phyloP scores from a whole-genome alignment of 2,888 invertebrate genomes.

The Dryobota labecula region DNA sequence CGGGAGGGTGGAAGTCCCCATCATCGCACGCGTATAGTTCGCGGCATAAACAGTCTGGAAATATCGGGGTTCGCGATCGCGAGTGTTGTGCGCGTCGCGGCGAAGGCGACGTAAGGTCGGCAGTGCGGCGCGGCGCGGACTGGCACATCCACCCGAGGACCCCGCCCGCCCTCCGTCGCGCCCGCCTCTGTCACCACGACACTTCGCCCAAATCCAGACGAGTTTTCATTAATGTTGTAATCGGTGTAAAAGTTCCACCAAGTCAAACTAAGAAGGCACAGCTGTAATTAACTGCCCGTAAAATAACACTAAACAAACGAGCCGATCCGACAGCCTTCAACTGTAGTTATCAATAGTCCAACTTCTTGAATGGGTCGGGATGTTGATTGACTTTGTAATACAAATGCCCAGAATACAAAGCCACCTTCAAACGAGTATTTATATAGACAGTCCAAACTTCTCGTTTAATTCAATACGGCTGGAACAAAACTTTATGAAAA shows the following conservation, averaged over 20 bases:
- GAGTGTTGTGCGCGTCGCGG: constrained; percentile 66
- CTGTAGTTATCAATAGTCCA: constrained; percentile 69
- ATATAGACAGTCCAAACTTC: constrained; percentile 21
- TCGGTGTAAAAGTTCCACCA: constrained; percentile 87
- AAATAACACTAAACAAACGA: constrained; percentile 83
- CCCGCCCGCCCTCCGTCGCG: constrained; percentile 80
- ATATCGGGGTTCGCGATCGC: constrained; percentile 74
- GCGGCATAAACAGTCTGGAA: constrained; percentile 68
- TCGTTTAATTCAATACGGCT: constrained; percentile 24
- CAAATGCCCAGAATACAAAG: constrained; percentile 56
- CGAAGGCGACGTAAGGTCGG: constrained; percentile 77
- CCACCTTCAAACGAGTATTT: constrained; percentile 32
- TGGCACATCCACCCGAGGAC: constrained; percentile 77
- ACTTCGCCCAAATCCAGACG: constrained; percentile 86
- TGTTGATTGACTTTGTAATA: constrained; percentile 73
- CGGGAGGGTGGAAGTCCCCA: constrained; percentile 66
- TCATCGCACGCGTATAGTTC: constrained; percentile 68
- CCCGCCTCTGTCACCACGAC: constrained; percentile 83
- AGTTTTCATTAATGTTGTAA: constrained; percentile 90
- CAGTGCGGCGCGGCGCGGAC: constrained; percentile 80
- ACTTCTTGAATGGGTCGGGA: constrained; percentile 69
- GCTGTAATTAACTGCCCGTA: constrained; percentile 89
- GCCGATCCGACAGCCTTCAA: constrained; percentile 73
- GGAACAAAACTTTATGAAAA: constrained; percentile 34
- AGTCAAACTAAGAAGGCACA: constrained; percentile 84